Conservation (phyloP, 1,140 invertebrate species). For the Plodia interpunctella region DNA sequence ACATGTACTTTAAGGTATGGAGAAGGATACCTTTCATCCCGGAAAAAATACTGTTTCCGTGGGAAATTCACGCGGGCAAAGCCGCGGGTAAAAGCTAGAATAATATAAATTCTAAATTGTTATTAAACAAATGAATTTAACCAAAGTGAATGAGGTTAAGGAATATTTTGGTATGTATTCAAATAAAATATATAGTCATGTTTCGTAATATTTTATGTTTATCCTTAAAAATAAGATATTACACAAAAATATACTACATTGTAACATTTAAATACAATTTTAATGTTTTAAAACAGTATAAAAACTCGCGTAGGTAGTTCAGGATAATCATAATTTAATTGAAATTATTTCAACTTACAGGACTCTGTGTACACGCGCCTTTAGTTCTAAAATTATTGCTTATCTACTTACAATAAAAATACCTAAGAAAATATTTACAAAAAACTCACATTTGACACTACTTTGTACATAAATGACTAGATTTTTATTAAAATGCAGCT, state of each 20-base stretch:
- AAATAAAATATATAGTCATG: constrained; percentile 13
- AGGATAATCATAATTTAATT: neutral
- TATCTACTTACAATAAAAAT: constrained; percentile 29
- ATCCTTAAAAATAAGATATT: constrained; percentile 25
- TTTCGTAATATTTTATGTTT: constrained; percentile 28
- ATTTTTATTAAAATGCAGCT: constrained; percentile 26
- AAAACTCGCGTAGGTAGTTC: neutral
- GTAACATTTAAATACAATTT: constrained; percentile 10
- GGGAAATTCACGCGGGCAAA: too few relatives aligned
- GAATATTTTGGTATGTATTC: neutral
- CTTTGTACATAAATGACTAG: constrained; percentile 74
- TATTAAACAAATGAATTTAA: too few relatives aligned
- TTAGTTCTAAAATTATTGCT: constrained; percentile 23
- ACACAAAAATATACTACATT: constrained; percentile 27
- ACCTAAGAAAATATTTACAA: constrained; percentile 43
- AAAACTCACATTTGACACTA: constrained; percentile 37
- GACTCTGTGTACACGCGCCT: neutral
- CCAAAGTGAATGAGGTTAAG: too few relatives aligned
- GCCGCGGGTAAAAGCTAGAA: too few relatives aligned
- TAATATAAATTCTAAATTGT: too few relatives aligned
- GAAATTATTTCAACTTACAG: neutral
- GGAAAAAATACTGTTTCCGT: too few relatives aligned
- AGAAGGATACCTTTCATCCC: too few relatives aligned
- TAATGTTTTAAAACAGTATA: neutral
- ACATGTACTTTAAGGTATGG: too few relatives aligned